Conservation (phyloP, 2,888 invertebrate species). For the Achlya flavicornis region DNA sequence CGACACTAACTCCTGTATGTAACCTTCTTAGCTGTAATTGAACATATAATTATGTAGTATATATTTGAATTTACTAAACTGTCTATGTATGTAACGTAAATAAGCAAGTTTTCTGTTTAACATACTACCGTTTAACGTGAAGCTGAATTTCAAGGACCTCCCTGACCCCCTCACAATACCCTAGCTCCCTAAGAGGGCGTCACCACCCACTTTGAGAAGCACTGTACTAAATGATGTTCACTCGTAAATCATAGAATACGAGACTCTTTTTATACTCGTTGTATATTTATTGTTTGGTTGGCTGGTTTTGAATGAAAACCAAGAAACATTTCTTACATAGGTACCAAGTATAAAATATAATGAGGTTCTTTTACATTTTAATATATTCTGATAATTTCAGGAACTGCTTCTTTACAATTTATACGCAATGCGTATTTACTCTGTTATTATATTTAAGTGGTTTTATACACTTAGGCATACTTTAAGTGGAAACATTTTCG, state of each 20-base stretch:
- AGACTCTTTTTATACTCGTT: slow-evolving; percentile 39
- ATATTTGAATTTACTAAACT: too few relatives aligned
- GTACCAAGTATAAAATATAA: slow-evolving; percentile 38
- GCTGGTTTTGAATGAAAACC: slow-evolving; percentile 45
- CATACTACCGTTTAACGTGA: background rate
- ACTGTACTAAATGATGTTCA: slow-evolving; percentile 42
- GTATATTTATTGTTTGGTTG: slow-evolving; percentile 47
- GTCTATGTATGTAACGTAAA: too few relatives aligned
- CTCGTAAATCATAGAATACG: slow-evolving; percentile 60
- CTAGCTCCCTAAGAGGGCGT: background rate
- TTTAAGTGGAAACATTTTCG: too few relatives aligned
- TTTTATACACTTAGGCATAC: background rate
- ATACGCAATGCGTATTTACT: background rate
- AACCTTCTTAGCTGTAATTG: too few relatives aligned
- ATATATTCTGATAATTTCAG: slow-evolving; percentile 19
- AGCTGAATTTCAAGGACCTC: background rate
- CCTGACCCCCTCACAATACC: background rate
- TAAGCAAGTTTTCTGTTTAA: background rate
- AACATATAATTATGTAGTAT: too few relatives aligned
- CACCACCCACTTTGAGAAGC: slow-evolving; percentile 8
- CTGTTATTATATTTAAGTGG: background rate
- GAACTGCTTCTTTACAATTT: background rate
- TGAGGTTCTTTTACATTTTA: slow-evolving; percentile 34
- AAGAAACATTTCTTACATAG: slow-evolving; percentile 11
- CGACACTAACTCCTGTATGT: too few relatives aligned